Evolutionary conservation across 1,140 invertebrate genomes (phyloP).

Genomic region (Procambarus clarkii): DNA sequence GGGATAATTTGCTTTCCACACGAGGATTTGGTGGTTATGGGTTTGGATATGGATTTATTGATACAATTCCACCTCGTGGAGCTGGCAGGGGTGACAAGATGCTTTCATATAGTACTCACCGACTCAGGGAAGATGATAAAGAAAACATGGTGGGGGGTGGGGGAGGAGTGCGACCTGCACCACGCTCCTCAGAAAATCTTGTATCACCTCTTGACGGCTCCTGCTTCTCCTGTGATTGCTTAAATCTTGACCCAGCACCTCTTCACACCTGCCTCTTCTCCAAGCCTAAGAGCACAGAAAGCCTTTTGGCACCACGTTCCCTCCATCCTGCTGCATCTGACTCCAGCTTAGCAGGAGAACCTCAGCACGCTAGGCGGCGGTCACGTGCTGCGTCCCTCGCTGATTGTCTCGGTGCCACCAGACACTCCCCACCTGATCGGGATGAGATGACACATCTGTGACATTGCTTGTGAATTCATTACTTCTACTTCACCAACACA

Average conservation of each 20-base stretch:
- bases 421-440: conserved; percentile 60
- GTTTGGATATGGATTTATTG: conserved; percentile 83
- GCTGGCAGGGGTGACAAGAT: conserved; percentile 42
- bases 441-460: conserved; percentile 71
- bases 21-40: conserved; percentile 89
- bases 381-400: conserved; percentile 68
- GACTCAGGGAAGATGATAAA: conserved; percentile 58
- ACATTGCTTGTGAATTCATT: conserved; percentile 26
- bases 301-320: conserved; percentile 64
- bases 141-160: conserved; percentile 55
- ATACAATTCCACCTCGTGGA: conserved; percentile 57
- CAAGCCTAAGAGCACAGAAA: conserved; percentile 72
- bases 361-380: conserved; percentile 50
- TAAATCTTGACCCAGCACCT: conserved; percentile 62
- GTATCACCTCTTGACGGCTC: conserved; percentile 69
- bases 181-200: conserved; percentile 67
- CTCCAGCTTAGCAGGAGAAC: conserved; percentile 59
- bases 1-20: conserved; percentile 87
- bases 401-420: conserved; percentile 62
- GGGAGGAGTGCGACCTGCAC: conserved; percentile 55
- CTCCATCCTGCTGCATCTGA: conserved; percentile 69
- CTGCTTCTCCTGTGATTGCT: conserved; percentile 71
- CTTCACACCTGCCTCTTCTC: conserved; percentile 70
- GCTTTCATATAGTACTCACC: conserved; percentile 56
- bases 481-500: conserved; percentile 13